Conservation (phyloP, 1,140 invertebrate genomes). For the Cherax quadricarinatus region DNA sequence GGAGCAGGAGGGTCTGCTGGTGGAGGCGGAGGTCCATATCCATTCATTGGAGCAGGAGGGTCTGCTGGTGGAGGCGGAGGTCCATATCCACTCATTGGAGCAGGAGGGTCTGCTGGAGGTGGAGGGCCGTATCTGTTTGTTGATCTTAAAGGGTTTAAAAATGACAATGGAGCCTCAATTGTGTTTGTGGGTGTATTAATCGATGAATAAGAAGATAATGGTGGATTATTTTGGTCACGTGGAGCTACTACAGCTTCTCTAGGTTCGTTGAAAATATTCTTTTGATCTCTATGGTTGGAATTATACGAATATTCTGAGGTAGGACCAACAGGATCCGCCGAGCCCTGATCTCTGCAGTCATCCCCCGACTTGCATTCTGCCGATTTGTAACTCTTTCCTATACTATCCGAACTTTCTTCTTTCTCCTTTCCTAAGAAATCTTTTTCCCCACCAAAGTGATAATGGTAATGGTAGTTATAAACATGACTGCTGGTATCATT, state of each 20-base stretch:
- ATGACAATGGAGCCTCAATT: neutral
- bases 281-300: neutral
- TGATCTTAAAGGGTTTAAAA: neutral
- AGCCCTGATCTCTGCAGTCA: neutral
- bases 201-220: conserved; percentile 35
- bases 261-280: neutral
- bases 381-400: neutral
- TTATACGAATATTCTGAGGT: neutral
- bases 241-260: neutral
- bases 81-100: conserved; percentile 2
- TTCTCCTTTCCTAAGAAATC: neutral
- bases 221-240: neutral
- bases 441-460: conserved; percentile 21
- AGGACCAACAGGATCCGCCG: neutral
- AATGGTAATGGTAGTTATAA: conserved; percentile 60
- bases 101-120: neutral
- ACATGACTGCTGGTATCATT: neutral
- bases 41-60: conserved; percentile 22
- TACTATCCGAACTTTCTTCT: neutral
- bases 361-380: neutral
- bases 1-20: neutral
- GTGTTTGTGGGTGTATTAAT: neutral
- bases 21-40: conserved; percentile 21
- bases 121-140: neutral
- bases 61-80: neutral